Percentiles rank a stretch among this genome's conserved stretches.
Evolutionary conservation across 2,888 invertebrate genomes (phyloP).

Genomic region (Agrotis clavis): DNA sequence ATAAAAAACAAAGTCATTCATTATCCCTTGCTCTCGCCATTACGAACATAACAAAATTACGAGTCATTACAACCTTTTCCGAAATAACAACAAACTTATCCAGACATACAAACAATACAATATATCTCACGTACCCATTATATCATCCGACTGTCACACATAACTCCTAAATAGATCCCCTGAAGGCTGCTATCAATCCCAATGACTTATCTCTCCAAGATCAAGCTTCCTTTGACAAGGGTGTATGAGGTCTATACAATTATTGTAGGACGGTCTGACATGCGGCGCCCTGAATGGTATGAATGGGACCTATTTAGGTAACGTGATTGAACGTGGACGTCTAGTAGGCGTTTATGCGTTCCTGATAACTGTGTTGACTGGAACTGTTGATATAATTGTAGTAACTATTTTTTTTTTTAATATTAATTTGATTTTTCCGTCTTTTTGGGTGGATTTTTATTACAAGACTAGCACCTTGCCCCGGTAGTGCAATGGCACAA

Average conservation of each 20-base stretch:
- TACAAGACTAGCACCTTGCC: no score
- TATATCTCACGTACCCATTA: conserved; percentile 18
- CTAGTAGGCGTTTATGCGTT: conserved; percentile 15
- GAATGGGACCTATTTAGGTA: conserved; percentile 48
- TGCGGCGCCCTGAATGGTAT: conserved; percentile 43
- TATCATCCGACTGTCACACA: conserved; percentile 42
- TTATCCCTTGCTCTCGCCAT: no score
- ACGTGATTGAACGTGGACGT: conserved; percentile 24
- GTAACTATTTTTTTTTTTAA: background rate
- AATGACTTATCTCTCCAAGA: conserved; percentile 74
- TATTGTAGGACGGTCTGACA: conserved; percentile 38
- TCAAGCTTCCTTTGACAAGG: conserved; percentile 75
- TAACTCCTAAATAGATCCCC: conserved; percentile 68
- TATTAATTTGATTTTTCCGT: no score
- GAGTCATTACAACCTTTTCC: no score
- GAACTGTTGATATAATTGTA: background rate
- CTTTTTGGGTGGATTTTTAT: no score
- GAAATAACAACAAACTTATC: conserved; percentile 9
- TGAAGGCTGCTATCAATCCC: conserved; percentile 61
- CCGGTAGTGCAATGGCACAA: no score
- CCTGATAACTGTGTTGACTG: background rate
- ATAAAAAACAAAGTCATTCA: no score
- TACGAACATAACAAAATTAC: no score
- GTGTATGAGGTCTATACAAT: conserved; percentile 65
- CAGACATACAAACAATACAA: background rate